phyloP scores from a whole-genome alignment of 2,797 vertebrate species.

The Ptychobarbus kaznakovi region DNA sequence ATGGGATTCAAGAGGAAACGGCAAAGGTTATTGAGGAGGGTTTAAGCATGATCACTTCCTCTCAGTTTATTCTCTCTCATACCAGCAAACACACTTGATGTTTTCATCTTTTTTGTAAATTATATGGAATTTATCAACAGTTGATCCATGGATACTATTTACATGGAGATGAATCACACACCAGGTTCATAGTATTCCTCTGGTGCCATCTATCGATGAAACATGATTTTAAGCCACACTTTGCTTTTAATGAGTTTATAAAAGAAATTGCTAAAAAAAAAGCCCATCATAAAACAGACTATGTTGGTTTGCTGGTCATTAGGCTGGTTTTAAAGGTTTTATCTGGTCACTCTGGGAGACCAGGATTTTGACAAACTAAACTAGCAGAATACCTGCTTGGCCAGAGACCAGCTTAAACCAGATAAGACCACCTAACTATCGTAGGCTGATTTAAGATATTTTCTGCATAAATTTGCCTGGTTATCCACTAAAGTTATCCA shows the following conservation, averaged over 20 bases:
- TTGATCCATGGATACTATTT: not conserved
- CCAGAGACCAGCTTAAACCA: not conserved
- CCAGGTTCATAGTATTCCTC: slow-evolving; percentile 26
- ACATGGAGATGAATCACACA: not conserved
- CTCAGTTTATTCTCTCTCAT: slow-evolving; percentile 14
- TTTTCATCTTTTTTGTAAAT: not conserved
- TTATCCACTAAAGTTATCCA: not conserved
- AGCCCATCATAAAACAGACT: not conserved
- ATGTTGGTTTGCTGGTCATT: not conserved
- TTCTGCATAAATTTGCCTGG: not conserved
- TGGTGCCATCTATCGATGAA: slow-evolving; percentile 56
- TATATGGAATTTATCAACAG: not conserved
- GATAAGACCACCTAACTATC: not conserved
- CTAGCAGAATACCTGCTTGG: not conserved
- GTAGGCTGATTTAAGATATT: not conserved
- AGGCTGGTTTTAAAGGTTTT: not conserved
- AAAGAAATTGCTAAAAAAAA: not conserved
- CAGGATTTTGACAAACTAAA: not conserved
- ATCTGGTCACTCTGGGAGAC: not conserved
- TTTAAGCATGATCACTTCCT: slow-evolving; percentile 50
- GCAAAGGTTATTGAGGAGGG: slow-evolving; percentile 63
- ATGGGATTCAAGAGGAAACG: slow-evolving; percentile 56
- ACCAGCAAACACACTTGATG: slow-evolving; percentile 17
- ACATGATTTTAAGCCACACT: not conserved
- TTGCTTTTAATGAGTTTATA: not conserved